Percentiles rank a stretch among this genome's conserved stretches.
These are phyloP conservation scores for Branchipolynoe longqiensis DNA, from an alignment of 2,888 invertebrate genomes.

Conservation along the genomic window DNA sequence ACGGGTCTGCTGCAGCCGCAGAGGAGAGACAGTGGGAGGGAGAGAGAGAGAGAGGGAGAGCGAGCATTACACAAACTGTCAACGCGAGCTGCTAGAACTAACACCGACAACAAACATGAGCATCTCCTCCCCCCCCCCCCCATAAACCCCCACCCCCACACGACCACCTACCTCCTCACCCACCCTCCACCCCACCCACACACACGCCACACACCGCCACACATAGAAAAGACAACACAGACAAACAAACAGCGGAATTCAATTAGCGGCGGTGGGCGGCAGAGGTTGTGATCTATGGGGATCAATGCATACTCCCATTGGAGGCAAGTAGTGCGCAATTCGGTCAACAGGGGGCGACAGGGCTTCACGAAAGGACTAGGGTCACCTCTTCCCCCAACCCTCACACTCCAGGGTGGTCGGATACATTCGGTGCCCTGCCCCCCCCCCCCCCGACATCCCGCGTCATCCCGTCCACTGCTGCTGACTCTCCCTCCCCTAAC, in stretches of 20 bases:
- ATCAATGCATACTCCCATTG: not conserved
- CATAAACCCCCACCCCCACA: too few relatives aligned
- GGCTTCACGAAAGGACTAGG: not conserved
- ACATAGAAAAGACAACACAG: too few relatives aligned
- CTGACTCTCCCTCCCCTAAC: too few relatives aligned
- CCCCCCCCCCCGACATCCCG: not conserved
- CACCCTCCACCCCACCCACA: too few relatives aligned
- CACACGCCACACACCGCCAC: too few relatives aligned
- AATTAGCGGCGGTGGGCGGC: not conserved
- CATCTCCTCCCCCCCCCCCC: too few relatives aligned
- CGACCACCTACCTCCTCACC: too few relatives aligned
- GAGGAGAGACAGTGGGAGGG: conserved; percentile 22
- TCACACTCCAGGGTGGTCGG: not conserved
- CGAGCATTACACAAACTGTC: conserved; percentile 23
- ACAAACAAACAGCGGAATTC: conserved; percentile 2
- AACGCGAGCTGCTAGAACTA: conserved; percentile 7
- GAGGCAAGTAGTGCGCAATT: too few relatives aligned
- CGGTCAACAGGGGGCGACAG: not conserved
- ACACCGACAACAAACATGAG: conserved; percentile 22
- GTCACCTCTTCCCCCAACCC: not conserved
- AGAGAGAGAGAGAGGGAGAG: too few relatives aligned
- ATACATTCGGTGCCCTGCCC: not conserved
- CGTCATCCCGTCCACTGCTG: too few relatives aligned
- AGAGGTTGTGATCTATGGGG: not conserved
- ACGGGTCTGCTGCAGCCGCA: conserved; percentile 21